A percentile compares a stretch with the other conserved stretches of the same genome.
phyloP scores from a whole-genome alignment of 2,113 vertebrate genomes.

The Albula glossodonta region DNA sequence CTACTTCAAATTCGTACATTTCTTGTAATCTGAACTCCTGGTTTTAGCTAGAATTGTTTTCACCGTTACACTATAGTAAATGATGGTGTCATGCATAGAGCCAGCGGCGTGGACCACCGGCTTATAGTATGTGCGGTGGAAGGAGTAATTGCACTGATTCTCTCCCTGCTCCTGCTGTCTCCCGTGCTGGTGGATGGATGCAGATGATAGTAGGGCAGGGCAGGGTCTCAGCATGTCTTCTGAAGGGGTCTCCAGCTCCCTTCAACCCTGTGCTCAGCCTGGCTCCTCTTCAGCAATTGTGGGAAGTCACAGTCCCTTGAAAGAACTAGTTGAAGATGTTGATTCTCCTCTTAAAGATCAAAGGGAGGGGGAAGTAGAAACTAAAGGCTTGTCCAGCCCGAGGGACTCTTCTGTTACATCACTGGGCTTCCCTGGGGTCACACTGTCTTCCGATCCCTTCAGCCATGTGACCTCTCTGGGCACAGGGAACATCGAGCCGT shows the following conservation, averaged over 20 bases:
- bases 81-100: neutral
- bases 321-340: constrained; percentile 38
- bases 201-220: constrained; percentile 65
- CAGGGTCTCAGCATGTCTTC: constrained; percentile 62
- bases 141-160: constrained; percentile 55
- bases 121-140: constrained; percentile 51
- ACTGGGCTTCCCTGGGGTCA: constrained; percentile 41
- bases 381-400: constrained; percentile 29
- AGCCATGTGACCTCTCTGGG: constrained; percentile 66
- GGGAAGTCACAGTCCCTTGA: constrained; percentile 45
- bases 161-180: constrained; percentile 51
- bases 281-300: constrained; percentile 60
- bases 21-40: neutral
- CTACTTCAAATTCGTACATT: neutral
- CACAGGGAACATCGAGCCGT: constrained; percentile 71
- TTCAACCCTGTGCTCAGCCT: constrained; percentile 66
- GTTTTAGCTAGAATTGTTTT: neutral
- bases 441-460: constrained; percentile 46
- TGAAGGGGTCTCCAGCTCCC: constrained; percentile 66
- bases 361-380: constrained; percentile 55
- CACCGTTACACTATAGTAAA: neutral
- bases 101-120: constrained; percentile 39
- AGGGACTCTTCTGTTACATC: constrained; percentile 36
- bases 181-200: constrained; percentile 40
- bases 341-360: constrained; percentile 34